A percentile compares a stretch with the other conserved stretches of the same genome.
Conservation (phyloP, 1,140 invertebrate species). For the Manduca sexta region DNA sequence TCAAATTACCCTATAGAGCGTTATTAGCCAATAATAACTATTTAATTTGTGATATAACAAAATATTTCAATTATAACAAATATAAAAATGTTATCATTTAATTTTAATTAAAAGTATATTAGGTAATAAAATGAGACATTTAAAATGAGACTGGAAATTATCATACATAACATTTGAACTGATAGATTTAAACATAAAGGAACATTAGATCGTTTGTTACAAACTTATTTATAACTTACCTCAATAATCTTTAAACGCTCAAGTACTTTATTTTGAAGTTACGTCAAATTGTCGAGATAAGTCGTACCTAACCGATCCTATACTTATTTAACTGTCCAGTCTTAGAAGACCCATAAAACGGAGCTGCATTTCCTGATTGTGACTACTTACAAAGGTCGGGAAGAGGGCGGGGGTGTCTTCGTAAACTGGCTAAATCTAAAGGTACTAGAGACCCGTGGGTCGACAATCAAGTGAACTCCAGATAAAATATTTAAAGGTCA, state of each 20-base stretch:
- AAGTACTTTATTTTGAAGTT: slow-evolving; percentile 28
- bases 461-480: slow-evolving; percentile 56
- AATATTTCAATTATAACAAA: too few species aligned
- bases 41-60: too few species aligned
- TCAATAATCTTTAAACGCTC: slow-evolving; percentile 27
- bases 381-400: slow-evolving; percentile 23
- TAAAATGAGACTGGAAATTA: background rate
- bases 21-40: too few species aligned
- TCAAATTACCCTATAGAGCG: too few species aligned
- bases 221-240: slow-evolving; percentile 13
- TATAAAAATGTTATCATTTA: too few species aligned
- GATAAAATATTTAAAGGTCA: slow-evolving; percentile 70
- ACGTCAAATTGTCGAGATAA: slow-evolving; percentile 46
- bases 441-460: slow-evolving; percentile 46
- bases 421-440: slow-evolving; percentile 41
- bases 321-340: slow-evolving; percentile 29
- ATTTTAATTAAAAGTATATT: too few species aligned
- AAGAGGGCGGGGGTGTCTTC: slow-evolving; percentile 36
- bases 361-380: slow-evolving; percentile 27
- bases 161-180: slow-evolving; percentile 11
- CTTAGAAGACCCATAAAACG: slow-evolving; percentile 32
- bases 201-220: slow-evolving; percentile 15
- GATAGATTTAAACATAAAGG: slow-evolving; percentile 10
- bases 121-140: background rate
- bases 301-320: slow-evolving; percentile 39